Percentiles rank a stretch among this genome's conserved stretches.
phyloP scores from a whole-genome alignment of 2,888 invertebrate genomes.

The Spilosoma lubricipeda region DNA sequence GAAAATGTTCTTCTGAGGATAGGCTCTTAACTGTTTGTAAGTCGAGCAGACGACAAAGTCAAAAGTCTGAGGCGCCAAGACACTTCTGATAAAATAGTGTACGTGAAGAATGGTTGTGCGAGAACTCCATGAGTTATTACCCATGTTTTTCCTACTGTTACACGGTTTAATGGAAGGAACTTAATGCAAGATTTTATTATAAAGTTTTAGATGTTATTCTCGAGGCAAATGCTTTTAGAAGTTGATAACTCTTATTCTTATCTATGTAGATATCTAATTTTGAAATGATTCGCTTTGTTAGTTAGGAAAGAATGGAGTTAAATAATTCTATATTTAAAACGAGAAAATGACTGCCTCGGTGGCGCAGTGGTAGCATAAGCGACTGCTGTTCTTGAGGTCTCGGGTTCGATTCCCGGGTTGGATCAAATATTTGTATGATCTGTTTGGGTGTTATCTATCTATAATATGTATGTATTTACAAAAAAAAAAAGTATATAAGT shows the following conservation, averaged over 20 bases:
- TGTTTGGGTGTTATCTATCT: too few species aligned
- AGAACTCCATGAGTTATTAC: constrained; percentile 73
- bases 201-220: constrained; percentile 20
- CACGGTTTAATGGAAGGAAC: constrained; percentile 51
- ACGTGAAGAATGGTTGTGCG: constrained; percentile 73
- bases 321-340: neutral
- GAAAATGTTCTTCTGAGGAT: neutral
- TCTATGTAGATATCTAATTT: neutral
- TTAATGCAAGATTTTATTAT: constrained; percentile 31
- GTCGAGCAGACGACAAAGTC: constrained; percentile 61
- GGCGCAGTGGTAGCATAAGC: too few species aligned
- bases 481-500: too few species aligned
- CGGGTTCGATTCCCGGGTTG: too few species aligned
- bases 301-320: neutral
- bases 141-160: constrained; percentile 62
- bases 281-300: neutral
- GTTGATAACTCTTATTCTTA: neutral
- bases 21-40: constrained; percentile 4
- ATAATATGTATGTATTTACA: too few species aligned
- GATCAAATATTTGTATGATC: too few species aligned
- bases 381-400: too few species aligned
- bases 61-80: constrained; percentile 74
- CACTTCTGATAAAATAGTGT: constrained; percentile 75
- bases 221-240: constrained; percentile 5
- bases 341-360: too few species aligned